Evolutionary conservation across 2,888 invertebrate species (phyloP).

Genomic region (Chrysolina oricalcia): DNA sequence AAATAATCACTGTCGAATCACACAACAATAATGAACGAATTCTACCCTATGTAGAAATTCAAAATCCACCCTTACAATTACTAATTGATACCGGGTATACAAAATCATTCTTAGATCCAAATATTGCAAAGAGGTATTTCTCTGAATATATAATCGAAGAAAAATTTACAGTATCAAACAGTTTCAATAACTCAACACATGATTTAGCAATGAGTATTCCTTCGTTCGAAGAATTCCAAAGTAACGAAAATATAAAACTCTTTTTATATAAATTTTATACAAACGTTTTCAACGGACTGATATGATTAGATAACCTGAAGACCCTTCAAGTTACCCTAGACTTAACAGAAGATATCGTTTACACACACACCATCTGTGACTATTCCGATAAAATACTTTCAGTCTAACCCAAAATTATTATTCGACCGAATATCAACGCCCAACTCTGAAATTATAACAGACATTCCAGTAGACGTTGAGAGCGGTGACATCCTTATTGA

Average conservation of each 20-base stretch:
- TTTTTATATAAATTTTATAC: too few species aligned
- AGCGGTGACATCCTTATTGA: too few species aligned
- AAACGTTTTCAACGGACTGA: too few species aligned
- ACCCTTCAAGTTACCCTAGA: too few species aligned
- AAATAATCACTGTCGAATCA: neutral
- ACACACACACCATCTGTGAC: too few species aligned
- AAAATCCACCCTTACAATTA: neutral
- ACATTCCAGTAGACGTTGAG: too few species aligned
- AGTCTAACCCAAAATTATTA: too few species aligned
- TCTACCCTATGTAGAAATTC: neutral
- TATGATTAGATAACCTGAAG: too few species aligned
- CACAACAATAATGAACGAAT: neutral
- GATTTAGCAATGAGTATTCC: neutral
- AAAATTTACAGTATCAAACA: neutral
- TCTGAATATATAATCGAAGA: neutral
- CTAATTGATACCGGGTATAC: neutral
- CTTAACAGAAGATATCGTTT: too few species aligned
- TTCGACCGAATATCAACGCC: too few species aligned
- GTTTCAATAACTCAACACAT: slow-evolving; percentile 9
- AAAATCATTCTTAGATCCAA: neutral
- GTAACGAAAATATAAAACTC: neutral
- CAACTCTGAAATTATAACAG: too few species aligned
- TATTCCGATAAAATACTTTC: too few species aligned
- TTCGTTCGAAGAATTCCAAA: neutral
- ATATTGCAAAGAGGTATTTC: neutral